A percentile compares a stretch with the other conserved stretches of the same genome.
Conservation (phyloP, 2,888 invertebrate genomes). For the Coremacera marginata region DNA sequence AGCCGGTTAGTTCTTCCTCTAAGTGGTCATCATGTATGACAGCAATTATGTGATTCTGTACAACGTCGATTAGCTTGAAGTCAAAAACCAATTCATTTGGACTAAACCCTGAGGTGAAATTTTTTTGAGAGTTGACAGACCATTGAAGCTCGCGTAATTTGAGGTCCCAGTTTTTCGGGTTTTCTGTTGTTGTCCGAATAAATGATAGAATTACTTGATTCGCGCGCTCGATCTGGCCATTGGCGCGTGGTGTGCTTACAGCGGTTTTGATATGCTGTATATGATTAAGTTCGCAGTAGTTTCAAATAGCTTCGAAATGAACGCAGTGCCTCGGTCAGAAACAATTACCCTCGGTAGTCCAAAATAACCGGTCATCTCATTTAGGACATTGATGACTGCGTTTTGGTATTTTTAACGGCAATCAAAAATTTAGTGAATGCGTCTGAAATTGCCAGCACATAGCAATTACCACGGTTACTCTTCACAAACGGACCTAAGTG, state of each 20-base stretch:
- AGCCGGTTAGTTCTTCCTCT: slow-evolving; percentile 12
- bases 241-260: too few relatives aligned
- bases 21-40: slow-evolving; percentile 37
- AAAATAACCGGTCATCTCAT: too few relatives aligned
- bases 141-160: slow-evolving; percentile 45
- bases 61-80: slow-evolving; percentile 38
- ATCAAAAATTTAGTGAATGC: too few relatives aligned
- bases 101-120: slow-evolving; percentile 38
- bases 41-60: slow-evolving; percentile 35
- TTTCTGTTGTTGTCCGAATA: slow-evolving; percentile 46
- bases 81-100: slow-evolving; percentile 48
- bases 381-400: too few relatives aligned
- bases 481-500: too few relatives aligned
- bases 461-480: too few relatives aligned
- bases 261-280: too few relatives aligned
- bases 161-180: slow-evolving; percentile 43
- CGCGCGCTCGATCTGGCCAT: slow-evolving; percentile 44
- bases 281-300: too few relatives aligned
- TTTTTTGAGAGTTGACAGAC: slow-evolving; percentile 42
- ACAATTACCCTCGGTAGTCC: slow-evolving; percentile 7
- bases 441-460: too few relatives aligned
- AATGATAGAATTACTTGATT: slow-evolving; percentile 47
- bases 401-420: too few relatives aligned
- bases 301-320: too few relatives aligned
- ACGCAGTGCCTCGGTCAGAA: slow-evolving; percentile 27